Conservation (phyloP, 2,113 vertebrate genomes). For the Scopus umbretta region DNA sequence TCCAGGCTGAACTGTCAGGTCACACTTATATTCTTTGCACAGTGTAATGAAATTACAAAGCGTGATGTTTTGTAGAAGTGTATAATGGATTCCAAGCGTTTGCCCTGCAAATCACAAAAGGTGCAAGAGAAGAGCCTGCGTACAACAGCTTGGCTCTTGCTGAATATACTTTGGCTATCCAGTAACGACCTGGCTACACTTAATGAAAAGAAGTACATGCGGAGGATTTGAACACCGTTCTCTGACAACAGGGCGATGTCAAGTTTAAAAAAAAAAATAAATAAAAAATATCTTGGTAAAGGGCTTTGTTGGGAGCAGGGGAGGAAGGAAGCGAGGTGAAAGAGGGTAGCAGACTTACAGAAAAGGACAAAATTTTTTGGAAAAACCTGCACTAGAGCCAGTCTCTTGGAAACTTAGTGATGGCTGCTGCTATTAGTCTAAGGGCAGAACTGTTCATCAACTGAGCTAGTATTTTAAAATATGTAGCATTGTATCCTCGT, state of each 20-base stretch:
- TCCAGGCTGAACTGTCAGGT: not conserved
- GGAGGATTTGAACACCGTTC: not conserved
- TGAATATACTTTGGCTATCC: not conserved
- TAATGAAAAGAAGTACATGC: not conserved
- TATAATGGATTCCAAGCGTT: not conserved
- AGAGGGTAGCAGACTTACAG: not conserved
- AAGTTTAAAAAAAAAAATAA: constrained; percentile 29
- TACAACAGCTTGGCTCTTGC: not conserved
- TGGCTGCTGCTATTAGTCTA: not conserved
- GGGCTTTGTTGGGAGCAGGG: not conserved
- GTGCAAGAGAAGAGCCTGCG: not conserved
- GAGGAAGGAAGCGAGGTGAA: not conserved
- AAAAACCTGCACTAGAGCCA: not conserved
- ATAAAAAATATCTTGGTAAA: constrained; percentile 21
- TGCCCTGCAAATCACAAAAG: not conserved
- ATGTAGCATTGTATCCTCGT: rapidly evolving
- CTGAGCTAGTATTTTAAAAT: not conserved
- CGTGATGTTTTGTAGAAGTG: not conserved
- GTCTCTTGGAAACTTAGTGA: not conserved
- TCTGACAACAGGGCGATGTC: constrained; percentile 50
- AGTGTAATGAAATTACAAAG: not conserved
- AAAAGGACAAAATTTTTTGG: constrained; percentile 15
- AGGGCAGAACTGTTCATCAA: not conserved
- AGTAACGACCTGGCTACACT: not conserved
- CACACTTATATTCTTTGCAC: not conserved